Percentiles rank a stretch among this genome's conserved stretches.
phyloP scores from a whole-genome alignment of 2,888 invertebrate genomes.

The Julus scandinavius region DNA sequence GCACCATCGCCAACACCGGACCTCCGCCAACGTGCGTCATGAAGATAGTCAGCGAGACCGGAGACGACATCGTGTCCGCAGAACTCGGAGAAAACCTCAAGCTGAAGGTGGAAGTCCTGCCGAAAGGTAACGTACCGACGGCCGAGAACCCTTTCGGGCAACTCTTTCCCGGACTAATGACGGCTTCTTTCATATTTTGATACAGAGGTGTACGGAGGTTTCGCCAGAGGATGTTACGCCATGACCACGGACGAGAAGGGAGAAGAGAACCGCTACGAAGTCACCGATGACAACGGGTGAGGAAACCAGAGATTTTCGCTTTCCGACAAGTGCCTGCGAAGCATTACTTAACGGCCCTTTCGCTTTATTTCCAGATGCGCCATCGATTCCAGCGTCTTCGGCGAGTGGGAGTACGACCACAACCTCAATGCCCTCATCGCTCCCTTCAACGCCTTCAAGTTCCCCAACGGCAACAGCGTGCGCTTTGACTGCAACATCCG shows the following conservation, averaged over 20 bases:
- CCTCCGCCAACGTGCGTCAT: constrained; percentile 92
- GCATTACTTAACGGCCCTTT: background rate
- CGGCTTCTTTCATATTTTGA: constrained; percentile 57
- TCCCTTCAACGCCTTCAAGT: constrained; percentile 93
- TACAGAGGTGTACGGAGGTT: constrained; percentile 89
- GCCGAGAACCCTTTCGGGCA: background rate
- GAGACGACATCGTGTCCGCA: constrained; percentile 88
- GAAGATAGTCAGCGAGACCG: constrained; percentile 87
- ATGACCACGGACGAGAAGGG: constrained; percentile 84
- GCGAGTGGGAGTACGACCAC: constrained; percentile 87
- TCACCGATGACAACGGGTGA: constrained; percentile 83
- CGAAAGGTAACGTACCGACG: constrained; percentile 68
- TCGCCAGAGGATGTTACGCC: constrained; percentile 91
- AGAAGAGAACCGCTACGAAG: constrained; percentile 89
- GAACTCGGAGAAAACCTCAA: constrained; percentile 91
- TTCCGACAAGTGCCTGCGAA: background rate
- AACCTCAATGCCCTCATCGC: constrained; percentile 87
- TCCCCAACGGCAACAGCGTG: constrained; percentile 93
- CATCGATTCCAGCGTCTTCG: constrained; percentile 90
- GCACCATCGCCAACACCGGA: constrained; percentile 94
- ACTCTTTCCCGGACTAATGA: too few species aligned
- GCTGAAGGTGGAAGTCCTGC: constrained; percentile 85
- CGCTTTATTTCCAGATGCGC: constrained; percentile 76
- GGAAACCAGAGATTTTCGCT: background rate
- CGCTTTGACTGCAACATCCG: constrained; percentile 95